phyloP scores from a whole-genome alignment of 1,140 invertebrate species.

The Cyclina sinensis region DNA sequence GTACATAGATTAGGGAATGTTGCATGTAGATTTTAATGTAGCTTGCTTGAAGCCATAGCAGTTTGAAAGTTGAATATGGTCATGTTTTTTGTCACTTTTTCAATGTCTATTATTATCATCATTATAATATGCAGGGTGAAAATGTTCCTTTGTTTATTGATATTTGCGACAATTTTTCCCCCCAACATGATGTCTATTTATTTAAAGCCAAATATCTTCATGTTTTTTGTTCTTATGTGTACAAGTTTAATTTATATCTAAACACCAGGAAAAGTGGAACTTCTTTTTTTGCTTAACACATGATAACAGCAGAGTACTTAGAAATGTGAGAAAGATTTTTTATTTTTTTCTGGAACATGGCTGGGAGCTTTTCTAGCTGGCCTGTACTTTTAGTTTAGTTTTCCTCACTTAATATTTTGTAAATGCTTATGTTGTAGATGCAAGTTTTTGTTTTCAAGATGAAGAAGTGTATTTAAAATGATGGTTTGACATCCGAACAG shows the following conservation, averaged over 20 bases:
- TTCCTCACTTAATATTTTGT: too few species aligned
- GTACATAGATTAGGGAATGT: constrained; percentile 50
- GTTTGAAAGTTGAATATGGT: background rate
- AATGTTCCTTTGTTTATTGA: background rate
- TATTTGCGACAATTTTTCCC: background rate
- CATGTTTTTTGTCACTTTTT: constrained; percentile 1
- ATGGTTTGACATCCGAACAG: too few species aligned
- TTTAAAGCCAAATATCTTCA: background rate
- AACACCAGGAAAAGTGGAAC: too few species aligned
- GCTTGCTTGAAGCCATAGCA: constrained; percentile 12
- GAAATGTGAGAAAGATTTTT: too few species aligned
- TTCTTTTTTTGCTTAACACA: too few species aligned
- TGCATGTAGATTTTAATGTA: constrained; percentile 5
- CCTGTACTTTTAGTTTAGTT: too few species aligned
- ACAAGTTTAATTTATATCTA: too few species aligned
- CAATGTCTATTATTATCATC: background rate
- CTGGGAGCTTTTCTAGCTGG: background rate
- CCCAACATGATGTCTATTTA: constrained; percentile 18
- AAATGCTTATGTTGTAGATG: too few species aligned
- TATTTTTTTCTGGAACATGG: background rate
- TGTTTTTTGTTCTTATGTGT: too few species aligned
- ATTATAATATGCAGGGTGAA: constrained; percentile 46
- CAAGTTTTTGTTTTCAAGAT: too few species aligned
- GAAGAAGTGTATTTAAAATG: too few species aligned
- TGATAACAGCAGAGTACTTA: too few species aligned